phyloP scores from a whole-genome alignment of 2,888 invertebrate genomes.

The Tachina grossa region DNA sequence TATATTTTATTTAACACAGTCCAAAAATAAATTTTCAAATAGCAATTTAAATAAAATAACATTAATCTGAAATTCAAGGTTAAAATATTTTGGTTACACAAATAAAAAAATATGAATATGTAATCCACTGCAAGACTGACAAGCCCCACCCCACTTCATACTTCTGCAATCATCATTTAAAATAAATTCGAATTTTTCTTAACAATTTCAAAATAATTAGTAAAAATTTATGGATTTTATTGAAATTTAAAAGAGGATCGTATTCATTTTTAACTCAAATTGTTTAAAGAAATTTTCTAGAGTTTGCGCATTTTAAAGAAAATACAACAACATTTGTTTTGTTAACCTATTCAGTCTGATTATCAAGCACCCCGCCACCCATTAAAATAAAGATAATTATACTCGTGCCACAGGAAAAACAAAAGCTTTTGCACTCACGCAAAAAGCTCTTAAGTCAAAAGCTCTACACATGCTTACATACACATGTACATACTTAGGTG shows the following conservation, averaged over 20 bases:
- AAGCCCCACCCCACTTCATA: background rate
- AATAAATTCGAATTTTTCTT: conserved; percentile 18
- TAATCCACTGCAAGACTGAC: background rate
- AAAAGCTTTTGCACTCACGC: conserved; percentile 60
- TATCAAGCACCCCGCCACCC: conserved; percentile 61
- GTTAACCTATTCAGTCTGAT: conserved; percentile 49
- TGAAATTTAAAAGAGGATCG: background rate
- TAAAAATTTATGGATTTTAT: conserved; percentile 24
- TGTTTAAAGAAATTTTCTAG: conserved; percentile 38
- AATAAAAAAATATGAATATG: background rate
- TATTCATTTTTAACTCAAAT: conserved; percentile 13
- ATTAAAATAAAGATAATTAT: conserved; percentile 34
- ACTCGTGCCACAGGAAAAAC: conserved; percentile 3
- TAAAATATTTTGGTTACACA: background rate
- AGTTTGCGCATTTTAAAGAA: conserved; percentile 68
- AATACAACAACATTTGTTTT: background rate
- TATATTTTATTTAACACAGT: conserved; percentile 3
- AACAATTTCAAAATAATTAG: conserved; percentile 55
- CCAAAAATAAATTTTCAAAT: conserved; percentile 36
- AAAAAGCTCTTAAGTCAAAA: conserved; percentile 26
- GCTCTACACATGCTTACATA: background rate
- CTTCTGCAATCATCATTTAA: background rate
- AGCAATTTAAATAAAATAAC: conserved; percentile 10
- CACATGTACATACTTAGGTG: background rate
- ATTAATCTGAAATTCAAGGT: conserved; percentile 57